Percentiles rank a stretch among this genome's conserved stretches.
These are phyloP conservation scores for Centropyge bicolor DNA, from an alignment of 2,797 vertebrate species.

Conservation along the genomic window DNA sequence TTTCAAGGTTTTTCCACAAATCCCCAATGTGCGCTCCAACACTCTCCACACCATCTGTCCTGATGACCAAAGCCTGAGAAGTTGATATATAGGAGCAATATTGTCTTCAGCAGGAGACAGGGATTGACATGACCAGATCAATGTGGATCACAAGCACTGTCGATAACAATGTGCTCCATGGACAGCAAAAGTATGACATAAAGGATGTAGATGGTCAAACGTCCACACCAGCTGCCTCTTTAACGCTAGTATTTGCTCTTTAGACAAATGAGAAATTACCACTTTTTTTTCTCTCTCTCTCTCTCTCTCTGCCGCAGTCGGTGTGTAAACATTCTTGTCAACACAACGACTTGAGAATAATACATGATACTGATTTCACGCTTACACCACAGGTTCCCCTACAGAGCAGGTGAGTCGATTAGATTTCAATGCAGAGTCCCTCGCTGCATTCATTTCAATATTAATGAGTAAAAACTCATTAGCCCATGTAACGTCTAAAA, in stretches of 20 bases:
- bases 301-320: not conserved
- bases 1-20: conserved; percentile 69
- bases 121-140: conserved; percentile 61
- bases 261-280: not conserved
- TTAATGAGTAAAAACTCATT: conserved; percentile 34
- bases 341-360: not conserved
- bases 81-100: conserved; percentile 62
- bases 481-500: not conserved
- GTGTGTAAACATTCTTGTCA: conserved; percentile 9
- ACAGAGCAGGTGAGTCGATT: conserved; percentile 25
- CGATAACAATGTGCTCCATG: conserved; percentile 47
- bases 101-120: conserved; percentile 61
- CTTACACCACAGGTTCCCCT: conserved; percentile 2
- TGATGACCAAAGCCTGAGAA: conserved; percentile 49
- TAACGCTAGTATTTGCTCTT: not conserved
- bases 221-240: not conserved
- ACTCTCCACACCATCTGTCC: conserved; percentile 45
- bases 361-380: conserved; percentile 11
- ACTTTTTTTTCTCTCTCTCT: not conserved
- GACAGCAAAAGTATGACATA: not conserved
- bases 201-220: not conserved
- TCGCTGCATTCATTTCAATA: conserved; percentile 37
- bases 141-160: conserved; percentile 57
- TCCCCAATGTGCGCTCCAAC: conserved; percentile 45
- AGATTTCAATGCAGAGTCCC: conserved; percentile 4